Base-by-base conservation (phyloP, 53 echinoderm and acorn worm species). In the Patiria pectinifera region DNA sequence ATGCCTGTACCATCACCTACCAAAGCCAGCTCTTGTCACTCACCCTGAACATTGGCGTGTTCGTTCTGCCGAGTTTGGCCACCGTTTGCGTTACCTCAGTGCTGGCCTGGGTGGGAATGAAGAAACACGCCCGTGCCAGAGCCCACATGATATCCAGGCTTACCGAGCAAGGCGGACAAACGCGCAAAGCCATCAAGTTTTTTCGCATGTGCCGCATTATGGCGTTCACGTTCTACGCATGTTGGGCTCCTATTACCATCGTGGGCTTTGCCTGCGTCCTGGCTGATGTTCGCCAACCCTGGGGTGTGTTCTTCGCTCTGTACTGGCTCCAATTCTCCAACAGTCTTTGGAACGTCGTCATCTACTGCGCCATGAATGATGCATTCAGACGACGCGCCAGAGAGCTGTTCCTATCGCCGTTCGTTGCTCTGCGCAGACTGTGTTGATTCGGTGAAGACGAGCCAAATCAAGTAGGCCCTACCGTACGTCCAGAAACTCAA, bases 281-380 rank as follows among this genome's bases (percentile, higher is more conserved):
- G 44, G 59, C 72, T 1, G 69, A 82, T 48, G 80, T 35, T 8
- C 48, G 83, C 13, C 53, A 49, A 16, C 83, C 91, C 11, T 48
- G 48, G 35, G 71, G 60, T 15, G 83, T 91, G 11, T 82, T 69
- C 71, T 91, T 82, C 58, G 59, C 59, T 4, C 18, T 49, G 9
- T 87, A 87, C 87, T 87, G 87, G 87, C 87, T 87, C 10, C 77
- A 87, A 26, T 59, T 76, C 71, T 91, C 91, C 71, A 91, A 80
- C 75, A 82, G 82, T 19, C 49, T 82, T 6, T 91, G 91, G 91
- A 91, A 91, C 66, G 91, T 91, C 59, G 74, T 91, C 53, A 91
- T 91, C 71, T 91, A 91, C 71, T 91, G 25, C 83, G 58, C 47
- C 18, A 82, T 82, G 83, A 91, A 82, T 74, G 10, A 74, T 10